phyloP scores from a whole-genome alignment of 2,797 vertebrate genomes.

The Phyllotis vaccarum region DNA sequence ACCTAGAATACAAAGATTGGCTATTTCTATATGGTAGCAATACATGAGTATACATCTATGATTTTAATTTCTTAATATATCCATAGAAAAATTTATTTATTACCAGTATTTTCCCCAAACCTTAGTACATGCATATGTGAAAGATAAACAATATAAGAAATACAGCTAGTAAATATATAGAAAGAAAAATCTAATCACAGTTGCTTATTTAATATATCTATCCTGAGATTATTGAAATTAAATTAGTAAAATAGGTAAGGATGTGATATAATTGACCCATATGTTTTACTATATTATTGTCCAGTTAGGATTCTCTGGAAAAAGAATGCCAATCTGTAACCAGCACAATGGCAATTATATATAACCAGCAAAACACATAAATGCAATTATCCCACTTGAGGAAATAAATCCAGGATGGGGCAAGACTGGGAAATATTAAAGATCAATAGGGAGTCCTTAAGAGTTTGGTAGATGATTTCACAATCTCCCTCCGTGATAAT shows the following conservation, averaged over 20 bases:
- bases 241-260: conserved; percentile 42
- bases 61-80: conserved; percentile 62
- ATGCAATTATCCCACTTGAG: background rate
- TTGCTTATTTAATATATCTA: conserved; percentile 41
- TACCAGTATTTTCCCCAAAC: conserved; percentile 7
- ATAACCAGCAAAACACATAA: conserved; percentile 29
- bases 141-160: conserved; percentile 50
- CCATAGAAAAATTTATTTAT: conserved; percentile 40
- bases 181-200: conserved; percentile 32
- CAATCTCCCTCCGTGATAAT: background rate
- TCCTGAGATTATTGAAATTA: conserved; percentile 45
- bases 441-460: background rate
- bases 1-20: conserved; percentile 55
- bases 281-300: conserved; percentile 21
- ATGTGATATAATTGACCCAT: background rate
- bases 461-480: background rate
- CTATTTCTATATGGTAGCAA: conserved; percentile 55
- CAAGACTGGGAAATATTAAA: background rate
- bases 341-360: conserved; percentile 34
- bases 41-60: background rate
- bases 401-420: conserved; percentile 34
- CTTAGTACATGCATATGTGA: conserved; percentile 46
- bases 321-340: conserved; percentile 35
- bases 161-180: conserved; percentile 24
- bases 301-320: conserved; percentile 12